A percentile compares a stretch with the other conserved stretches of the same genome.
Conservation (phyloP, 2,113 vertebrate species). For the Motacilla alba region DNA sequence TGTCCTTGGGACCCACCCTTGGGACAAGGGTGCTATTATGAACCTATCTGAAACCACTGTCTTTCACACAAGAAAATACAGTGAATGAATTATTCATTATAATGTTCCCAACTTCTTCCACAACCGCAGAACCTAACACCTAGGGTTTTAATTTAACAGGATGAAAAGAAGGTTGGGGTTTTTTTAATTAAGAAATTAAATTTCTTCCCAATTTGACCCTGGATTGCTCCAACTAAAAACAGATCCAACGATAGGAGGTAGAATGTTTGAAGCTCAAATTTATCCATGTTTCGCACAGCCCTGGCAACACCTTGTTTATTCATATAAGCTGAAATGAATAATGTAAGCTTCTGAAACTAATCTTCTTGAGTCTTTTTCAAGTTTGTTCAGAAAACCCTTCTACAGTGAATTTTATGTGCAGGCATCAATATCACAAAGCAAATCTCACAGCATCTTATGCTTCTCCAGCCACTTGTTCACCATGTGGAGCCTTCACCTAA, state of each 20-base stretch:
- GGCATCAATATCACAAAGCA: neutral
- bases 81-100: neutral
- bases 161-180: neutral
- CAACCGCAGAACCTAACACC: neutral
- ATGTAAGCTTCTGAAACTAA: neutral
- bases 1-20: neutral
- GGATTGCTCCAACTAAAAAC: neutral
- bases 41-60: neutral
- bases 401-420: neutral
- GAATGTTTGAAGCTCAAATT: neutral
- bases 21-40: neutral
- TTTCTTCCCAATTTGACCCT: constrained; percentile 1
- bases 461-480: neutral
- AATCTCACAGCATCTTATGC: neutral
- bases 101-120: neutral
- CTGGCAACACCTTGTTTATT: neutral
- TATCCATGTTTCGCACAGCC: neutral
- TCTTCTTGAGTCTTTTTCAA: neutral
- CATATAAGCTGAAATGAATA: neutral
- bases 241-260: neutral
- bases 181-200: neutral
- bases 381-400: neutral
- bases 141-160: constrained; percentile 3
- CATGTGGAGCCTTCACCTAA: neutral
- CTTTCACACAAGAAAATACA: neutral